A percentile compares a stretch with the other conserved stretches of the same genome.
These are phyloP conservation scores for Cebidichthys violaceus DNA, from an alignment of 2,113 vertebrate species.

Conservation along the genomic window DNA sequence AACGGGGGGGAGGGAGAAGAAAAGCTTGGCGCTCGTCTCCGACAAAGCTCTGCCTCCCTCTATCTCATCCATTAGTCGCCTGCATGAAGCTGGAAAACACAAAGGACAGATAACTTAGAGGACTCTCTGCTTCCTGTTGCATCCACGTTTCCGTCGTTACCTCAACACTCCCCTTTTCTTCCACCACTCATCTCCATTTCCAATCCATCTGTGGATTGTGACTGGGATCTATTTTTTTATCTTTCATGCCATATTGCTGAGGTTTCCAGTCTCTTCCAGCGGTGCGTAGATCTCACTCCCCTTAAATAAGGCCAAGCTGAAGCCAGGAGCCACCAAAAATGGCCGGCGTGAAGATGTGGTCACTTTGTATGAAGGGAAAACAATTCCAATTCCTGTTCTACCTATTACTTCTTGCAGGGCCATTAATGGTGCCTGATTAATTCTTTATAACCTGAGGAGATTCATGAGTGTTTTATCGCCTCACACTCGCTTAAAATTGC, in stretches of 20 bases:
- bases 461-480: slow-evolving; percentile 65
- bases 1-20: slow-evolving; percentile 55
- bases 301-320: slow-evolving; percentile 30
- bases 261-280: slow-evolving; percentile 25
- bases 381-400: slow-evolving; percentile 52
- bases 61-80: slow-evolving; percentile 76
- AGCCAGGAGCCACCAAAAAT: slow-evolving; percentile 38
- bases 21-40: slow-evolving; percentile 46
- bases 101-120: slow-evolving; percentile 75
- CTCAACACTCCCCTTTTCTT: slow-evolving; percentile 10
- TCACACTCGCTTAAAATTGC: slow-evolving; percentile 14
- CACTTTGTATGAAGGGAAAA: slow-evolving; percentile 31
- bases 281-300: slow-evolving; percentile 20
- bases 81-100: slow-evolving; percentile 59
- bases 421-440: slow-evolving; percentile 56
- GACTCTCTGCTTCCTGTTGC: slow-evolving; percentile 51
- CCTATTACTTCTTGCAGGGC: slow-evolving; percentile 47
- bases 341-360: slow-evolving; percentile 23
- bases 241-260: slow-evolving; percentile 23
- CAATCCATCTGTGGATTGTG: slow-evolving; percentile 18
- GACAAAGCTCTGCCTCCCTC: slow-evolving; percentile 75
- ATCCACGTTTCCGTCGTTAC: slow-evolving; percentile 29
- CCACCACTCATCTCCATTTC: background rate
- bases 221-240: slow-evolving; percentile 23
- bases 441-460: slow-evolving; percentile 53